A percentile compares a stretch with the other conserved stretches of the same genome.
These are phyloP conservation scores for Pseudocheirus occidentalis DNA, from an alignment of 2,797 vertebrate genomes.

Conservation along the genomic window DNA sequence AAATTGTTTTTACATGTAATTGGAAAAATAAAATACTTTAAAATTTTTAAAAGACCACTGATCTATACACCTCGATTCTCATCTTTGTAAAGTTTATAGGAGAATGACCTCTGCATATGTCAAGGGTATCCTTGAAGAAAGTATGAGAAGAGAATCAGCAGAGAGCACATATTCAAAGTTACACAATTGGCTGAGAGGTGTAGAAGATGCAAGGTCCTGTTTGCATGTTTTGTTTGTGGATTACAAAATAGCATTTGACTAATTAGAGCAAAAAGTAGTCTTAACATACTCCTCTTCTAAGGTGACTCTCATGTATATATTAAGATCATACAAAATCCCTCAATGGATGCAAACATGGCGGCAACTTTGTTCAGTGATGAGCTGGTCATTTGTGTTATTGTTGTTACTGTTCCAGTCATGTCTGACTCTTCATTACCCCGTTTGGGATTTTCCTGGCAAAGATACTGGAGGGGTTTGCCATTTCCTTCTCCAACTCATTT, in stretches of 20 bases:
- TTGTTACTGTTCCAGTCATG: background rate
- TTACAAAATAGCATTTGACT: background rate
- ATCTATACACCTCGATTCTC: background rate
- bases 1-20: background rate
- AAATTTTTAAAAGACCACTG: background rate
- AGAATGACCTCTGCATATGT: background rate
- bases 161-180: background rate
- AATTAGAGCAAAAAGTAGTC: background rate
- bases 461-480: too few species aligned
- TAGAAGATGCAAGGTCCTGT: background rate
- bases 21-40: background rate
- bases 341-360: background rate
- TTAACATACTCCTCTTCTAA: background rate
- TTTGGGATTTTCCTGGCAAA: too few species aligned
- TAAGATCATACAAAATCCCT: background rate
- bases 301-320: background rate
- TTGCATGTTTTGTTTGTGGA: background rate
- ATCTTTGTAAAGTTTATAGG: background rate
- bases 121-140: background rate
- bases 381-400: background rate
- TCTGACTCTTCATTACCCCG: background rate
- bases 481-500: too few species aligned
- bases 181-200: background rate
- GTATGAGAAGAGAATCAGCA: background rate
- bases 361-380: background rate